Evolutionary conservation across 2,888 invertebrate species (phyloP), one percentile per base, ranked within the genome.

Genomic region (Polydrusus tereticollis): DNA sequence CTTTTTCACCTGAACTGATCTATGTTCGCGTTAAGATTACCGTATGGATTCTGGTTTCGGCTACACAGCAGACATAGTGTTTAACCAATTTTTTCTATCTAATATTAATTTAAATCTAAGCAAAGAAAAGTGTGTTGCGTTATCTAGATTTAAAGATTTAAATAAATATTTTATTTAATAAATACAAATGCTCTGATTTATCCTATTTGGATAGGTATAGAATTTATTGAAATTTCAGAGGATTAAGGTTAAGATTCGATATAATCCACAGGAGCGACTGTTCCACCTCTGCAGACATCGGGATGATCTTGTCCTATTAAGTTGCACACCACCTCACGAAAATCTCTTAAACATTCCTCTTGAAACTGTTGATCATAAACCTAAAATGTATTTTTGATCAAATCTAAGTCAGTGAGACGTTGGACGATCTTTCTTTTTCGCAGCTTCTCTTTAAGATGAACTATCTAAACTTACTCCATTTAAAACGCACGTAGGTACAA

Each of bases 401-500:
- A 16, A 2, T 36, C 23, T 5, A 23, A 60, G n/a, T n/a, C n/a
- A n/a, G n/a, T n/a, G n/a, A n/a, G n/a, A n/a, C n/a, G n/a, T n/a
- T n/a, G n/a, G n/a, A n/a, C n/a, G n/a, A n/a, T n/a, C n/a, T n/a
- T n/a, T n/a, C n/a, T n/a, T n/a, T n/a, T n/a, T n/a, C n/a, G n/a
- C n/a, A n/a, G n/a, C n/a, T n/a, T n/a, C n/a, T n/a, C 7, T 20
- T 38, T 2, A 18, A 5, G 8, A 18, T 23, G 1, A 8, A 3
- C 16, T n/a, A 45, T 1, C 29, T 23, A 16, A 14, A 79, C 85
- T 84, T 85, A 90, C 90, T 77, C 84, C 85, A 75, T 88, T 83
- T 41, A 88, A 80, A 16, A 87, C 83, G 59, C 89, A 81, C 0
- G 89, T 88, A 0, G 90, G 90, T 66, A 90, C 83, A 78, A 88